Percentiles rank a stretch among this genome's conserved stretches.
These are phyloP conservation scores for Pheosia gnoma DNA, from an alignment of 2,888 invertebrate species.

Conservation along the genomic window DNA sequence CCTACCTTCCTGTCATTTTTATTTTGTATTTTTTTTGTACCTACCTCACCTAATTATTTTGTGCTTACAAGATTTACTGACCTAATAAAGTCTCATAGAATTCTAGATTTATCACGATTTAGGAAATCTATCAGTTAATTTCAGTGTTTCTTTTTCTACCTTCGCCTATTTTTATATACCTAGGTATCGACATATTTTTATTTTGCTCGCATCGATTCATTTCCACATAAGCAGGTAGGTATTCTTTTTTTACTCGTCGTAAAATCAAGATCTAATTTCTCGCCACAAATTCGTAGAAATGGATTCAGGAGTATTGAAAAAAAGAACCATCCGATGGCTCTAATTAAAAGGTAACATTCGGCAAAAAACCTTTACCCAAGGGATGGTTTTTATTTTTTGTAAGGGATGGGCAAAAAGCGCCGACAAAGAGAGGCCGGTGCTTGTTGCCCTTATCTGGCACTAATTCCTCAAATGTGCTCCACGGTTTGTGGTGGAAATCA, in stretches of 20 bases:
- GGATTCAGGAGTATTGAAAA: conserved; percentile 23
- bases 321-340: conserved; percentile 49
- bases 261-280: conserved; percentile 27
- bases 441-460: conserved; percentile 56
- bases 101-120: no score
- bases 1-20: neutral
- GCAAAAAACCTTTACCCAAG: conserved; percentile 68
- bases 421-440: conserved; percentile 69
- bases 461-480: conserved; percentile 62
- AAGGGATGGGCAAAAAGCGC: conserved; percentile 65
- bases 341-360: conserved; percentile 73
- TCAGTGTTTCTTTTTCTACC: no score
- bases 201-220: no score
- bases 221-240: no score
- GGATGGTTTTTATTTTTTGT: conserved; percentile 69
- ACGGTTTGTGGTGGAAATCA: conserved; percentile 57
- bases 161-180: no score
- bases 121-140: no score
- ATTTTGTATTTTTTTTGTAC: no score
- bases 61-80: no score
- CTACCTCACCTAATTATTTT: no score
- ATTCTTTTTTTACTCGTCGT: no score
- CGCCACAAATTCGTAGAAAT: conserved; percentile 28
- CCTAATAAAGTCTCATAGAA: no score
- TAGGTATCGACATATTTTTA: no score